Percentiles rank a stretch among this genome's conserved stretches.
These are phyloP conservation scores for Poecile montanus DNA, from an alignment of 2,797 vertebrate species.

Conservation along the genomic window DNA sequence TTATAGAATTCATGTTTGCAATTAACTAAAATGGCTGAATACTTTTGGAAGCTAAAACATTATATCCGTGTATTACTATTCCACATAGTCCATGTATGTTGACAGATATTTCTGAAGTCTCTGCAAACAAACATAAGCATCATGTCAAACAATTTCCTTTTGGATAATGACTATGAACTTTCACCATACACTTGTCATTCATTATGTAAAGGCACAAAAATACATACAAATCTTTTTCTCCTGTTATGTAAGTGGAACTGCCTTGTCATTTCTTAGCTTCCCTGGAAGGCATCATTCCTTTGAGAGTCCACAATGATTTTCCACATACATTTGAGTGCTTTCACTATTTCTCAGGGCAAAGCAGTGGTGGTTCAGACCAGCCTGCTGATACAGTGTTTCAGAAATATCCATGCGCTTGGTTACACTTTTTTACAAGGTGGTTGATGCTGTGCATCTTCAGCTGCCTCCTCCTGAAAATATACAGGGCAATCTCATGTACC, in stretches of 20 bases:
- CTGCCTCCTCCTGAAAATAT: neutral
- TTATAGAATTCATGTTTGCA: neutral
- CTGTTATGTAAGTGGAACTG: neutral
- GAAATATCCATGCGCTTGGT: neutral
- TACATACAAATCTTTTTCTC: neutral
- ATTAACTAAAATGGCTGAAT: neutral
- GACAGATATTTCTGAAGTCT: neutral
- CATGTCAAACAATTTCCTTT: neutral
- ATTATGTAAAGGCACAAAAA: neutral
- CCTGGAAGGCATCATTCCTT: neutral
- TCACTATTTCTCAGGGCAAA: neutral
- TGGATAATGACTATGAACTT: neutral
- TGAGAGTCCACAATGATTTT: neutral
- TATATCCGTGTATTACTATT: neutral
- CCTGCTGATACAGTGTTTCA: neutral
- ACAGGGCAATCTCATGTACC: neutral
- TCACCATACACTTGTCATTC: neutral
- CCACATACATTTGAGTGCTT: neutral
- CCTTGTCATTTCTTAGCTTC: neutral
- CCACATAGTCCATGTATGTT: accelerated
- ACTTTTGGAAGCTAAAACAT: neutral
- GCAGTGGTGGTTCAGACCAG: neutral
- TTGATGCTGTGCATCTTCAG: neutral
- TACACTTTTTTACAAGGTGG: neutral
- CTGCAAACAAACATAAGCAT: neutral